Evolutionary conservation across 2,888 invertebrate species (phyloP).

Genomic region (Chrysolina haemoptera): DNA sequence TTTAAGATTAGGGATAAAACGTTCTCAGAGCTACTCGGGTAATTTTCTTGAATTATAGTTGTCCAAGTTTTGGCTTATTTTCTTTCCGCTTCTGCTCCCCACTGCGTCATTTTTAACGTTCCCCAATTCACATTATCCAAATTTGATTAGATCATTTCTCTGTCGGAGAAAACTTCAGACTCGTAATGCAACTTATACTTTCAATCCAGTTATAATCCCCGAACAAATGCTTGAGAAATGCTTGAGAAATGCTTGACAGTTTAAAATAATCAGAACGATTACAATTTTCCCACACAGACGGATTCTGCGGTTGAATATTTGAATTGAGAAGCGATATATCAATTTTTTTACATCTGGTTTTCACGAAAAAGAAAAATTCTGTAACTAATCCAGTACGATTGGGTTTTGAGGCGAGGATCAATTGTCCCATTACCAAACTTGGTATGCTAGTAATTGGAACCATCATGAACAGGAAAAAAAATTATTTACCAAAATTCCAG

Average conservation of each 20-base stretch:
- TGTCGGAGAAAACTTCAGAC: neutral
- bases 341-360: too few species aligned
- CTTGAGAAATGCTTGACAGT: neutral
- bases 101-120: conserved; percentile 38
- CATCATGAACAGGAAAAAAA: too few species aligned
- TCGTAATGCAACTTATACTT: neutral
- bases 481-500: too few species aligned
- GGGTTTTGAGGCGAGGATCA: too few species aligned
- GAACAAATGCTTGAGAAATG: neutral
- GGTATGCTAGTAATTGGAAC: too few species aligned
- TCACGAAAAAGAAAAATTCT: too few species aligned
- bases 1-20: conserved; percentile 64
- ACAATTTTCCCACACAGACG: neutral
- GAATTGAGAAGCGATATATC: too few species aligned
- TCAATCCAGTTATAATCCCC: neutral
- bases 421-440: too few species aligned
- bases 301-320: too few species aligned
- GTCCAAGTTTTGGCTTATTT: conserved; percentile 54
- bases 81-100: conserved; percentile 34
- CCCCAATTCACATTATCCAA: conserved; percentile 42
- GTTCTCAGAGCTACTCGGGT: conserved; percentile 60
- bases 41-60: conserved; percentile 64
- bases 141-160: conserved; percentile 17
- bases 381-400: too few species aligned
- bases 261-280: neutral